phyloP scores from a whole-genome alignment of 2,113 vertebrate genomes.

The rabbit (Oryctolagus cuniculus) region DNA sequence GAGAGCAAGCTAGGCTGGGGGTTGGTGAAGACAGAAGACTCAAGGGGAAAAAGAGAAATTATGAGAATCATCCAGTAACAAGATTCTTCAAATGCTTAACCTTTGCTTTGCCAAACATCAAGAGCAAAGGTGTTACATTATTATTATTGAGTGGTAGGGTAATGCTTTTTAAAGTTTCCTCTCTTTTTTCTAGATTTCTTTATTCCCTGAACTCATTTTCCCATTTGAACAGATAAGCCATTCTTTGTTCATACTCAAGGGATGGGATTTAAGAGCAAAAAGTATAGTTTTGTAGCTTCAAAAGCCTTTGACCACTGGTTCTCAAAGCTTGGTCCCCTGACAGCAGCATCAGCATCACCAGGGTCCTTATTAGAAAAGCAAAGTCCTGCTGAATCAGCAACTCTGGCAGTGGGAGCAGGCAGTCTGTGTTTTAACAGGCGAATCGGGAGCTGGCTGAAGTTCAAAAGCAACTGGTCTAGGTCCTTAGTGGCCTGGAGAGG shows the following conservation, averaged over 20 bases:
- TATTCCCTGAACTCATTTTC: neutral
- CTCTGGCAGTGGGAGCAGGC: neutral
- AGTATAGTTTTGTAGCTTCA: neutral
- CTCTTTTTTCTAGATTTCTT: neutral
- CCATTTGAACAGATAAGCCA: neutral
- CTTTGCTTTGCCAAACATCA: neutral
- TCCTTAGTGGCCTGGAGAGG: neutral
- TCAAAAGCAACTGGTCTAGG: neutral
- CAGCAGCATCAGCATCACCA: neutral
- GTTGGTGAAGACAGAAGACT: neutral
- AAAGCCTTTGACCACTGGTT: neutral
- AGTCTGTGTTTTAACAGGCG: neutral
- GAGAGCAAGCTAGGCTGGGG: neutral
- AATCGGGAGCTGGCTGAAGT: neutral
- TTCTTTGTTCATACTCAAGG: neutral
- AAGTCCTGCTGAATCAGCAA: neutral
- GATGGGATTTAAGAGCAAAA: neutral
- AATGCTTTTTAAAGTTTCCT: neutral
- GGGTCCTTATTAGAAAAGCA: neutral
- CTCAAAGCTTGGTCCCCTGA: neutral
- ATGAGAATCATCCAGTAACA: neutral
- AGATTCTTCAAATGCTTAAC: conserved; percentile 12
- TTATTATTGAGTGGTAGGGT: neutral
- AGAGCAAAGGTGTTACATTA: neutral
- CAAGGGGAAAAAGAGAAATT: neutral